phyloP scores from a whole-genome alignment of 1,140 invertebrate genomes.

The Bicyclus anynana region DNA sequence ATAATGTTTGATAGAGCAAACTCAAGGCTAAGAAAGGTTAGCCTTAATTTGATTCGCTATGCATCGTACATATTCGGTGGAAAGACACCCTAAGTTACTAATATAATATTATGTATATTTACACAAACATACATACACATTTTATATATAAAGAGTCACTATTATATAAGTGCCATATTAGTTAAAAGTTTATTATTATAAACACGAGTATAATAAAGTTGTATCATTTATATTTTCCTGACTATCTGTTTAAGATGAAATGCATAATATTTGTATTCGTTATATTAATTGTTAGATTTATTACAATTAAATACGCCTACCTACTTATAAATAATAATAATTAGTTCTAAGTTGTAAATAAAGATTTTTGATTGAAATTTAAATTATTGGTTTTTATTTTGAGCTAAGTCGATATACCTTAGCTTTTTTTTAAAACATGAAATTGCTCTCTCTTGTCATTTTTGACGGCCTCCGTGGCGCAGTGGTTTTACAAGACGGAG shows the following conservation, averaged over 20 bases:
- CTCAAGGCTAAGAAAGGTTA: too few relatives aligned
- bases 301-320: slow-evolving; percentile 3
- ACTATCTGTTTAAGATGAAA: not conserved
- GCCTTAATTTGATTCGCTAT: too few relatives aligned
- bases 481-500: too few relatives aligned
- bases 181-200: not conserved
- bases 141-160: not conserved
- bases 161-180: slow-evolving; percentile 6
- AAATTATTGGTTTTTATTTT: not conserved
- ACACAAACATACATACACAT: not conserved
- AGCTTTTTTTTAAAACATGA: not conserved
- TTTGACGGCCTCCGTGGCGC: too few relatives aligned
- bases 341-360: slow-evolving; percentile 21
- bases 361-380: not conserved
- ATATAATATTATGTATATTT: not conserved
- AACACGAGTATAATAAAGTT: not conserved
- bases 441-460: too few relatives aligned
- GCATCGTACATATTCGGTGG: too few relatives aligned
- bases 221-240: not conserved
- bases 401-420: too few relatives aligned
- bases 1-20: too few relatives aligned
- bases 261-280: slow-evolving; percentile 9
- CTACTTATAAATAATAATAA: slow-evolving; percentile 12
- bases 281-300: slow-evolving; percentile 14
- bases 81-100: too few relatives aligned